A percentile compares a stretch with the other conserved stretches of the same genome.
Evolutionary conservation across 2,113 vertebrate species (phyloP).

Genomic region (Centropristis striata): DNA sequence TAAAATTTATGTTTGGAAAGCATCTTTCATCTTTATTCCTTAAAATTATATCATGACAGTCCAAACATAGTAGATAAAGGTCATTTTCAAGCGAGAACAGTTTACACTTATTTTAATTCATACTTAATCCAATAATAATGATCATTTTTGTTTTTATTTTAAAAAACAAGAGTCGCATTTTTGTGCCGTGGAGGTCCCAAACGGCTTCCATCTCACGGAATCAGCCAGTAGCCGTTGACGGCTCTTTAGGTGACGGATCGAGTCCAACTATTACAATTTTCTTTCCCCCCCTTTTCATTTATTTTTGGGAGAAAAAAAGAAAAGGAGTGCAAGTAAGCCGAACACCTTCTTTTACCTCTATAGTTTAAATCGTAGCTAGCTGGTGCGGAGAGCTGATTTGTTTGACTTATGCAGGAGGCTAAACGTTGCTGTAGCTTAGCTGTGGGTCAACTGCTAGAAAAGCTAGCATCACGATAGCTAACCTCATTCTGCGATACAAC

Average conservation of each 20-base stretch:
- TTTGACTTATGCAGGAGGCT: slow-evolving; percentile 59
- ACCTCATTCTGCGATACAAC: slow-evolving; percentile 85
- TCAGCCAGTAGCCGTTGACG: slow-evolving; percentile 87
- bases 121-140: accelerated
- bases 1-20: not conserved
- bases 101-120: not conserved
- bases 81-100: not conserved
- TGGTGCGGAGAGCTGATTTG: slow-evolving; percentile 28
- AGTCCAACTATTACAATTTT: slow-evolving; percentile 76
- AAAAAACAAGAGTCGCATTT: slow-evolving; percentile 10
- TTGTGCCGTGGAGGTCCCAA: slow-evolving; percentile 42
- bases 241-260: slow-evolving; percentile 86
- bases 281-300: slow-evolving; percentile 82
- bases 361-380: not conserved
- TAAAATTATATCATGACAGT: not conserved
- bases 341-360: slow-evolving; percentile 39
- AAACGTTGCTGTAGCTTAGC: slow-evolving; percentile 58
- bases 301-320: slow-evolving; percentile 76
- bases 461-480: slow-evolving; percentile 76
- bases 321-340: slow-evolving; percentile 84
- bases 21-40: not conserved
- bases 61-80: not conserved
- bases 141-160: not conserved
- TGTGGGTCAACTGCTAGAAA: slow-evolving; percentile 75
- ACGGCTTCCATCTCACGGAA: slow-evolving; percentile 63